Conservation (phyloP, 2,113 vertebrate species). For the Chlamydotis undulata region DNA sequence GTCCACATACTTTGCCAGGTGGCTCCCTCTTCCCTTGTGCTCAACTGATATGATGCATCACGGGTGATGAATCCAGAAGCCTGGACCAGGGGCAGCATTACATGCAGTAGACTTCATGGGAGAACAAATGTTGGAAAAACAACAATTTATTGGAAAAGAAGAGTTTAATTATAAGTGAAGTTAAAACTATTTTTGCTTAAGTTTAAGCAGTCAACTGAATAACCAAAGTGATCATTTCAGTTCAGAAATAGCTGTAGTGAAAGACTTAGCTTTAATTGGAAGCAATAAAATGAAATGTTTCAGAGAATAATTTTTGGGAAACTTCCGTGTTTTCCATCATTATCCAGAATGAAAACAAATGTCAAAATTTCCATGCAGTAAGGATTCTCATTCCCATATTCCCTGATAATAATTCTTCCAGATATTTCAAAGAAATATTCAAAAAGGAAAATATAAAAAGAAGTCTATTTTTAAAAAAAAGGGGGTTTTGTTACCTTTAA, state of each 20-base stretch:
- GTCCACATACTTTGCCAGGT: not conserved
- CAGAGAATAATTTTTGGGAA: not conserved
- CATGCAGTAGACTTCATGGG: not conserved
- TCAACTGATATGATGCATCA: accelerated
- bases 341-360: not conserved
- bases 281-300: not conserved
- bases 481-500: accelerated
- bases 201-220: not conserved
- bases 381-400: not conserved
- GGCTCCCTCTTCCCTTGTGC: not conserved
- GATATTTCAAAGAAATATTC: not conserved
- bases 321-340: not conserved
- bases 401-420: not conserved
- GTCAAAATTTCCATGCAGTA: not conserved
- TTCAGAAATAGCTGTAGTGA: not conserved
- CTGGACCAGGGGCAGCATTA: not conserved
- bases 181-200: not conserved
- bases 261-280: not conserved
- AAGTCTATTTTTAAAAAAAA: not conserved
- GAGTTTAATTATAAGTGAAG: not conserved
- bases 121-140: not conserved
- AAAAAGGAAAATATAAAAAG: not conserved
- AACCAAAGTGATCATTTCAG: not conserved
- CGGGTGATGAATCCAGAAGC: not conserved
- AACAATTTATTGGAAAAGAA: not conserved